These are phyloP conservation scores for Porites lutea DNA, from an alignment of 64 coral and sea anemone species.

Conservation along the genomic window DNA sequence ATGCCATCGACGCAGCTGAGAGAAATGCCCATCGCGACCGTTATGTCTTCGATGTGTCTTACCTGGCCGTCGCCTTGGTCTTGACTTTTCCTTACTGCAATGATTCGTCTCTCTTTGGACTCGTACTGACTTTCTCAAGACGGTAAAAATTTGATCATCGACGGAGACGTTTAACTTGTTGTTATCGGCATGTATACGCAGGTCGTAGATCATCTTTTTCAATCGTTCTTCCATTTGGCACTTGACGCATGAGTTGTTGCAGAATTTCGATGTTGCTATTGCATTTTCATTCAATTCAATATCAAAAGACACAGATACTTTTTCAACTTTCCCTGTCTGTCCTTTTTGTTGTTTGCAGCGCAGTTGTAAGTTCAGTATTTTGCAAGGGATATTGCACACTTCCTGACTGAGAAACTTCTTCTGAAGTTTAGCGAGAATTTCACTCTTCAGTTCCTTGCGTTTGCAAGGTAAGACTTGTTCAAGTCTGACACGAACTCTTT, in stretches of 20 bases:
- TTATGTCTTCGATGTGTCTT: slow-evolving; percentile 46
- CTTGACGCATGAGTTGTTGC: slow-evolving; percentile 75
- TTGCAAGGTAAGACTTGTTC: background rate
- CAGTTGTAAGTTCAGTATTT: slow-evolving; percentile 17
- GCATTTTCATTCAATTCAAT: slow-evolving; percentile 51
- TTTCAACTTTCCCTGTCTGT: background rate
- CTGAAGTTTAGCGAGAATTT: slow-evolving; percentile 49
- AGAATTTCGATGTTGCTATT: slow-evolving; percentile 55
- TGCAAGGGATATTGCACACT: slow-evolving; percentile 73
- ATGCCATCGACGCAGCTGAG: no score
- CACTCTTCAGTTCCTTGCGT: background rate
- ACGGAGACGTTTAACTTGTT: slow-evolving; percentile 76
- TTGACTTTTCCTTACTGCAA: slow-evolving; percentile 24
- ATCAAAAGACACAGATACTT: slow-evolving; percentile 68
- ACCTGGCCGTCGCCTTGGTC: slow-evolving; percentile 44
- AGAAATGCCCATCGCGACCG: no score
- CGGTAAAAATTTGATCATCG: slow-evolving; percentile 44
- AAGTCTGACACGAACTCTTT: background rate
- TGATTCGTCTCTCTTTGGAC: background rate
- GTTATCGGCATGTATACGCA: slow-evolving; percentile 51
- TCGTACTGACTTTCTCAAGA: slow-evolving; percentile 50
- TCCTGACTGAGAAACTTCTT: slow-evolving; percentile 59
- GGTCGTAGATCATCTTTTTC: slow-evolving; percentile 60
- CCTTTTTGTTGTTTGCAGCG: slow-evolving; percentile 41
- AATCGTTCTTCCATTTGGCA: slow-evolving; percentile 81